Base-by-base conservation (phyloP, 2,888 invertebrate species). In the Axea sp. region DNA sequence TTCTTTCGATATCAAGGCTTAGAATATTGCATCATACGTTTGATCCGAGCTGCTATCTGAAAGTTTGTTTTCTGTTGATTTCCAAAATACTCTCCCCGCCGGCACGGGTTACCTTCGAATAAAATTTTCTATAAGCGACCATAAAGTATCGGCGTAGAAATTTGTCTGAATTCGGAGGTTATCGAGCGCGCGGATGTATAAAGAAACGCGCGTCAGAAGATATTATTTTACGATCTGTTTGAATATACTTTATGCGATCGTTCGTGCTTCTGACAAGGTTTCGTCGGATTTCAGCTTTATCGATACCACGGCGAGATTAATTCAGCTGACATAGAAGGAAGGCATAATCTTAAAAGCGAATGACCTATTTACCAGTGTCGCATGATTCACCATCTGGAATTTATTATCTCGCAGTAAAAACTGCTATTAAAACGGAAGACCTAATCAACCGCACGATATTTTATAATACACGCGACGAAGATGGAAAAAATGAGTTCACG, bases 331-430 rank as follows among this genome's bases (percentile, higher is more conserved):
- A 43, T 22, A 24, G 47, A 45, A 49, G 39, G 47, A 67, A 41
- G 12, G 64, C 17, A 60, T 53, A 60, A 69, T 73, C 73, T 75
- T 57, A 60, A 73, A 73, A 76, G 75, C 65, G 59, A 68, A 59
- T 76, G 80, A 77, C 80, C 80, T 72, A 80, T 78, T 71, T 77
- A 78, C 76, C 59, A 68, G 68, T 75, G 71, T 71, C 68, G 72
- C 41, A 45, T 79, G 82, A 81, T 78, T 81, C 80, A 80, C 74
- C 69, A 64, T 73, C 73, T 53, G 78, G 79, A 77, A 78, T 79
- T 77, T 71, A 67, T 73, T 55, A 53, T 77, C 77, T 71, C 59
- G 65, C 68, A 51, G 49, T 69, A 59, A 60, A 68, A 75, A 67
- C 49, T n/a, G 19, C 45, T 55, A 33, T 47, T 55, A 45, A 55